Evolutionary conservation across 2,113 vertebrate species (phyloP).

Genomic region (Eupsittula cactorum): DNA sequence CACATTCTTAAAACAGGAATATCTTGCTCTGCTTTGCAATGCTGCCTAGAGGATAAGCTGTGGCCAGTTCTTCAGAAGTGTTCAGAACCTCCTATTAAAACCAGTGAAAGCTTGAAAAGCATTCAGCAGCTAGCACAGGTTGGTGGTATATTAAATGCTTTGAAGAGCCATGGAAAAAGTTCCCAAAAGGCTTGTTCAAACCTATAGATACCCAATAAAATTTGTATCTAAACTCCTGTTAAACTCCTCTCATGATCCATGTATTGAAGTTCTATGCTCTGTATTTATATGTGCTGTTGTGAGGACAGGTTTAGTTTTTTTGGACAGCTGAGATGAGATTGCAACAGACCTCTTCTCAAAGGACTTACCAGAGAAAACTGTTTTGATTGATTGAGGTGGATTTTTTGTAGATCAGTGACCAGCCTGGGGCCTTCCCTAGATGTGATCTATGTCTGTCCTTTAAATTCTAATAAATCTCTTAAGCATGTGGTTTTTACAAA

Average conservation of each 20-base stretch:
- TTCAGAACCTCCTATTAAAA: background rate
- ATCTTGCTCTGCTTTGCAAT: slow-evolving; percentile 22
- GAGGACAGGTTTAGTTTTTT: background rate
- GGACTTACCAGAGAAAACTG: background rate
- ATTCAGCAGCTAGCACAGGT: background rate
- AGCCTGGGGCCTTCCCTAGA: background rate
- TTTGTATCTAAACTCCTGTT: background rate
- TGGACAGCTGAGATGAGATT: background rate
- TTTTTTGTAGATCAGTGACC: background rate
- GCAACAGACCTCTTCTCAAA: background rate
- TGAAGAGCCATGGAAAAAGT: background rate
- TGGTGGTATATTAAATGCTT: background rate
- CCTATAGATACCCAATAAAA: background rate
- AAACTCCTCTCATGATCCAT: rapidly evolving
- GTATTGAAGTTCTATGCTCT: background rate
- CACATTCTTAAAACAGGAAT: slow-evolving; percentile 11
- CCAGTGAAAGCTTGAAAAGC: background rate
- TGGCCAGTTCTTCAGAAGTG: background rate
- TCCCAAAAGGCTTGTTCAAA: background rate
- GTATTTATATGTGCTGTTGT: background rate
- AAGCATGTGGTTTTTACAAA: background rate
- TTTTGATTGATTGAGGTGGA: background rate
- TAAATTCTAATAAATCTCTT: background rate
- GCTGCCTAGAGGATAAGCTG: slow-evolving; percentile 24
- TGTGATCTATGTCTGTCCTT: background rate